Percentiles rank a stretch among this genome's conserved stretches.
Evolutionary conservation across 2,888 invertebrate species (phyloP).

Genomic region (Tryphoninae sp.): DNA sequence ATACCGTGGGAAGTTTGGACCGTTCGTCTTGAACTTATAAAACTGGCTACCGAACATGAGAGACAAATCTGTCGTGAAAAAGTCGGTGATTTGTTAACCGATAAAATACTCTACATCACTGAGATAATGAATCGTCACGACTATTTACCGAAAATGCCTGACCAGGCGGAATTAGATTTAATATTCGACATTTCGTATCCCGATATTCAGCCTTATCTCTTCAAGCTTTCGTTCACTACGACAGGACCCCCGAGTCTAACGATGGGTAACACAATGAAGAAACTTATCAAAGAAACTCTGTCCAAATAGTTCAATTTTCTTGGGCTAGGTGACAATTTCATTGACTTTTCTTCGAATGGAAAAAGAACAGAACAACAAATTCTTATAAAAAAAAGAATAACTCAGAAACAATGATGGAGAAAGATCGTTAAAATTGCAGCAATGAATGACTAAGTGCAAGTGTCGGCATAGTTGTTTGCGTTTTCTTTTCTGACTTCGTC

Average conservation of each 20-base stretch:
- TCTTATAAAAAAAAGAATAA: not conserved
- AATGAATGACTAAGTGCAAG: not conserved
- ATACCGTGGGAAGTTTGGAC: constrained; percentile 99
- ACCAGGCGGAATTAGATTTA: constrained; percentile 94
- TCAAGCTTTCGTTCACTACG: constrained; percentile 93
- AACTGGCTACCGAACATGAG: constrained; percentile 93
- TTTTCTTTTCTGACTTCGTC: not conserved
- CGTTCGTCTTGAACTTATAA: constrained; percentile 93
- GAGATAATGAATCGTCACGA: constrained; percentile 98
- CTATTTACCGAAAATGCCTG: constrained; percentile 98
- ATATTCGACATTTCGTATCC: constrained; percentile 96
- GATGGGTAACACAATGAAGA: constrained; percentile 94
- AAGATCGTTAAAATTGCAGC: not conserved
- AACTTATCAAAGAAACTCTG: constrained; percentile 93
- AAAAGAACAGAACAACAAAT: not conserved
- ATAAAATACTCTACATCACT: constrained; percentile 96
- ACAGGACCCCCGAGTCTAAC: constrained; percentile 90
- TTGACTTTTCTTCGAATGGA: not conserved
- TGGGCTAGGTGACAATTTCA: not conserved
- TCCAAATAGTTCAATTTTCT: constrained; percentile 83
- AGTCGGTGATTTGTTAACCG: constrained; percentile 93
- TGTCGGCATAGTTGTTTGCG: not conserved
- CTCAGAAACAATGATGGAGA: not conserved
- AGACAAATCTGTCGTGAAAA: constrained; percentile 93
- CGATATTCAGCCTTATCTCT: constrained; percentile 98